These are phyloP conservation scores for Echiichthys vipera DNA, from an alignment of 2,797 vertebrate species.

Conservation along the genomic window DNA sequence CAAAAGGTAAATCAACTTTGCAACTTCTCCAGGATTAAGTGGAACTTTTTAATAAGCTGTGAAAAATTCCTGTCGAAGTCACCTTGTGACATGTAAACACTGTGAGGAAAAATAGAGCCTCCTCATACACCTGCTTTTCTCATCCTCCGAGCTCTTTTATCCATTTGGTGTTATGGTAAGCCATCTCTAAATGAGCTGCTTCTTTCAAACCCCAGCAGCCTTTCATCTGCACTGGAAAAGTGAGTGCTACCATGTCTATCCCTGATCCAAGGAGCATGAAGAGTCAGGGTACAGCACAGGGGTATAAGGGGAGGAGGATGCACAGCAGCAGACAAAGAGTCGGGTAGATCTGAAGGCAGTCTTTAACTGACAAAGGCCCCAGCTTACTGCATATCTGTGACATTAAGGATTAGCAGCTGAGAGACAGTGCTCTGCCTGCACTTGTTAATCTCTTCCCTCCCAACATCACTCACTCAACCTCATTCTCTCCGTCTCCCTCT, in stretches of 20 bases:
- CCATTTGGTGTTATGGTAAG: slow-evolving; percentile 57
- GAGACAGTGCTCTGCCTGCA: slow-evolving; percentile 72
- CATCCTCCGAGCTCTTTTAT: slow-evolving; percentile 67
- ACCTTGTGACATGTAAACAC: slow-evolving; percentile 75
- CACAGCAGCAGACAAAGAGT: slow-evolving; percentile 63
- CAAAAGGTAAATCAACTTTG: slow-evolving; percentile 35
- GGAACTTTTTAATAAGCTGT: slow-evolving; percentile 77
- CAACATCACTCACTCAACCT: slow-evolving; percentile 69
- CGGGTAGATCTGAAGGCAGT: slow-evolving; percentile 72
- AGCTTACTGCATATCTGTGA: slow-evolving; percentile 75
- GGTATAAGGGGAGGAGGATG: slow-evolving; percentile 59
- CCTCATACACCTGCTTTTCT: slow-evolving; percentile 42
- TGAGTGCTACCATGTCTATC: slow-evolving; percentile 68
- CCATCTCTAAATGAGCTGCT: slow-evolving; percentile 54
- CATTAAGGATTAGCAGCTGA: slow-evolving; percentile 76
- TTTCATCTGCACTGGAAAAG: slow-evolving; percentile 72
- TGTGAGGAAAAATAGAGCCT: slow-evolving; percentile 50
- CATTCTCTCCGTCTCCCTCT: slow-evolving; percentile 42
- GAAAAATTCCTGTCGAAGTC: slow-evolving; percentile 72
- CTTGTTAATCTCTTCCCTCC: slow-evolving; percentile 77
- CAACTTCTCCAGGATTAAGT: slow-evolving; percentile 51
- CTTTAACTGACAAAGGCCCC: slow-evolving; percentile 73
- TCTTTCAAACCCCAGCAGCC: slow-evolving; percentile 61
- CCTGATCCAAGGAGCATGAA: slow-evolving; percentile 61
- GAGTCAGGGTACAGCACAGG: slow-evolving; percentile 46